Base-by-base conservation (phyloP, 2,888 invertebrate genomes). In the Phoenoteleia sp. region DNA sequence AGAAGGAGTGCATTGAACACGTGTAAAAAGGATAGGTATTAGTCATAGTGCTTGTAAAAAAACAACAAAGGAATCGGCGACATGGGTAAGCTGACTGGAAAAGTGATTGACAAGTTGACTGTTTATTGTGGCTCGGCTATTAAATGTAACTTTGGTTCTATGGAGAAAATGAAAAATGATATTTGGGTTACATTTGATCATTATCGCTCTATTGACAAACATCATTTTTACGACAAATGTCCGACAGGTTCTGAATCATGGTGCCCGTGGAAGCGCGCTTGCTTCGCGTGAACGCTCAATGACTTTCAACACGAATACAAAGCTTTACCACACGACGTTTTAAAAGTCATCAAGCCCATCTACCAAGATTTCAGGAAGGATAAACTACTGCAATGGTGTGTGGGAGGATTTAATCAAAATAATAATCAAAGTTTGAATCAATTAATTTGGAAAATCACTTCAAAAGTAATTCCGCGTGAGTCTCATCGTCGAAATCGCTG, bases 371-470 rank as follows among this genome's bases (percentile, higher is more conserved):
- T 81, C 6, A 66, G 66, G 6, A 49, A 66, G 19, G 21, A 58
- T n/a, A n/a, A n/a, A n/a, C 49, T 81, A 25, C 27, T 84, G 17
- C 47, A 75, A n/a, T 6, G 81, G 9, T 81, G 84, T 60, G 45
- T 81, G 21, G 77, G 81, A 13, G 75, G 80, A 0, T 84, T 80
- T 45, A 72, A 52, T 2, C 84, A 84, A 47, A 75, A 84, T n/a
- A 76, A 76, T n/a, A 81, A 84, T 15, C 67, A 84, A 25, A 81
- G 79, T 29, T 42, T 58, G n/a, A 81, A 84, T 36, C 87, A 90
- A 52, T 64, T 90, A 17, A 88, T 91, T 49, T 91, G 90, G 69
- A 69, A 69, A 54, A 69, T 69, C 2, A 39, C 25, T 39, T 42
- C 54, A 54, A 69, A 69, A 54, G 42, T 42, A 2, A 27, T 69